Evolutionary conservation across 2,888 invertebrate genomes (phyloP).

Genomic region (Sympetrum striolatum): DNA sequence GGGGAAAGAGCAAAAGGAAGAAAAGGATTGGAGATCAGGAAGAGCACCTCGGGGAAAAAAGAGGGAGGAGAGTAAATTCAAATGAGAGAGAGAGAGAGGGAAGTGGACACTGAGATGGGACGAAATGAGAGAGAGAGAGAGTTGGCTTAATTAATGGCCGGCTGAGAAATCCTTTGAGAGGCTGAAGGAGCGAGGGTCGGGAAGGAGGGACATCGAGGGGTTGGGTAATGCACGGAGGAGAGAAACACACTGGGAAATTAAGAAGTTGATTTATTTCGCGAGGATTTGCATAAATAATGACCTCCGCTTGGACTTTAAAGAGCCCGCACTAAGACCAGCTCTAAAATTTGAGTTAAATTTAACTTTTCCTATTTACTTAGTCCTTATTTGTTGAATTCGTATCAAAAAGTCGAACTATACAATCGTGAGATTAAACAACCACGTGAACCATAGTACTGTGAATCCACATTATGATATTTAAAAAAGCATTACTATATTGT

Average conservation of each 20-base stretch:
- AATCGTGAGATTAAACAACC: no score
- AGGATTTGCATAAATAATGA: background rate
- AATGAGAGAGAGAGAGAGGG: background rate
- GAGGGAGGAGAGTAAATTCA: background rate
- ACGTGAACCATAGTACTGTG: no score
- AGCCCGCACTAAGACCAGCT: background rate
- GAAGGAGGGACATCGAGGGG: background rate
- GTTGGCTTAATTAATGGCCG: conserved; percentile 28
- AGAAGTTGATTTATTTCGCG: conserved; percentile 1
- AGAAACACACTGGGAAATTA: background rate
- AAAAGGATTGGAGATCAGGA: background rate
- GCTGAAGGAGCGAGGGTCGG: background rate
- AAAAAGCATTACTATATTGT: no score
- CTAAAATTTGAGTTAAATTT: background rate
- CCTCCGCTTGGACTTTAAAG: background rate
- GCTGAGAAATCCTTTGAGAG: background rate
- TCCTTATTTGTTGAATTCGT: no score
- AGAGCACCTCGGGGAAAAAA: background rate
- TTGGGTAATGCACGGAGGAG: background rate
- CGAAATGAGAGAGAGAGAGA: background rate
- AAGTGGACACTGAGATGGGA: background rate
- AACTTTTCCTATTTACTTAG: no score
- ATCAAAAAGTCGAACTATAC: no score
- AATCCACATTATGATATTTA: no score
- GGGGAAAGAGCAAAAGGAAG: background rate